Evolutionary conservation across 2,888 invertebrate genomes (phyloP), one percentile per base, ranked within the genome.

Genomic region (Pyrocoelia pectoralis): DNA sequence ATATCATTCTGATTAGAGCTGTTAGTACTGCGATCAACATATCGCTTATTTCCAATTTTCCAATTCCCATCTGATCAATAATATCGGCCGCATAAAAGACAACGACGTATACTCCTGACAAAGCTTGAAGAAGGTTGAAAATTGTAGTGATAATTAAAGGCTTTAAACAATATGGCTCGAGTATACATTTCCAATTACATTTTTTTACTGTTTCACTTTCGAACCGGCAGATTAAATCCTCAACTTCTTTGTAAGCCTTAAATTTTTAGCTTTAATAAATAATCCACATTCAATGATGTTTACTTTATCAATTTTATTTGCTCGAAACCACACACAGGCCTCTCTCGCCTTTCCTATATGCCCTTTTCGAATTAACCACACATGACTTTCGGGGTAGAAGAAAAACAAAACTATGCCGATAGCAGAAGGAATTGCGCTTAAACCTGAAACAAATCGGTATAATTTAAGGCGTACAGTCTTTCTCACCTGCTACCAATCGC

Each of bases 11-110:
- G 1, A 90, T 86, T 9, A 86, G 77, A 0, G 91, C 92, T 0
- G 89, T 90, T 64, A 89, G 84, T 63, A 90, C 88, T 0, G 92
- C 91, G 0, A 89, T 89, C 61, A 84, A 73, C 62, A 85, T 85
- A 40, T 81, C 81, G 67, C 8, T 43, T 43, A 13, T 15, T n/a
- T 85, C 82, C 18, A 83, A 65, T 15, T 67, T 73, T 55, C 74
- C 70, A 2, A 85, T 86, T 60, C 85, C 81, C 50, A 83, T 78
- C 58, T 88, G 86, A 8, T 84, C 80, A 4, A 92, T 83, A 60
- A 92, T 89, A 72, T 91, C 89, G 0, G 91, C 89, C 0, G 91
- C 92, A 75, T 92, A 92, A 80, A 92, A 92, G 59, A 92, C 89
- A 61, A 92, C 86, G n/a, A 92, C 84, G 74, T 89, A 92, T 12